A percentile compares a stretch with the other conserved stretches of the same genome.
Evolutionary conservation across 2,888 invertebrate genomes (phyloP).

Genomic region (Neelides folsomi): DNA sequence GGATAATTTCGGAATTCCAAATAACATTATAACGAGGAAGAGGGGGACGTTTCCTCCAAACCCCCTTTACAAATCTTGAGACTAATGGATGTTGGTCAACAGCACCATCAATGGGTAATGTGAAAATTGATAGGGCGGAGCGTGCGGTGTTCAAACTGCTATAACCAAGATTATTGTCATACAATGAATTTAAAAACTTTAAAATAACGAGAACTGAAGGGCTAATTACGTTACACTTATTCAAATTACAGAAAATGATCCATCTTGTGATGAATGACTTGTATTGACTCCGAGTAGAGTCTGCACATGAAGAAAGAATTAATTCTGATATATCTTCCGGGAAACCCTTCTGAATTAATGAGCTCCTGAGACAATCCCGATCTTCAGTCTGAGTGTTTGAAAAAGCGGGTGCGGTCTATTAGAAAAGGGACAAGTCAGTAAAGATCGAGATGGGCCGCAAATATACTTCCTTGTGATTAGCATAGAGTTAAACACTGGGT

Average conservation of each 20-base stretch:
- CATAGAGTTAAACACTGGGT: not conserved
- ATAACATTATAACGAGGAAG: slow-evolving; percentile 6
- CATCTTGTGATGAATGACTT: slow-evolving; percentile 4
- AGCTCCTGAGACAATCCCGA: slow-evolving; percentile 1
- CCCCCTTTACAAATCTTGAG: slow-evolving; percentile 11
- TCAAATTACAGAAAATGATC: slow-evolving; percentile 1
- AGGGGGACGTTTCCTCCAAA: slow-evolving; percentile 9
- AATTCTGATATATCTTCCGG: not conserved
- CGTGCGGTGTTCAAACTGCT: slow-evolving; percentile 11
- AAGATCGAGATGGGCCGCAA: not conserved
- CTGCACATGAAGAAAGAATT: not conserved
- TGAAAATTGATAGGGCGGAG: slow-evolving; percentile 13
- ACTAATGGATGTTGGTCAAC: slow-evolving; percentile 11
- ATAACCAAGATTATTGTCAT: slow-evolving; percentile 8
- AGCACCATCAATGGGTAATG: not conserved
- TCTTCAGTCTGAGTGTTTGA: slow-evolving; percentile 1
- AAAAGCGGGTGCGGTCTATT: not conserved
- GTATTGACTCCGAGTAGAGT: slow-evolving; percentile 6
- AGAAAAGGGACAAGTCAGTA: not conserved
- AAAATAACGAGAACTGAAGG: not conserved
- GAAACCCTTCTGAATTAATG: not conserved
- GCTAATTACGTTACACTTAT: not conserved
- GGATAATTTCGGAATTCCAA: slow-evolving; percentile 10
- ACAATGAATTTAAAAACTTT: slow-evolving; percentile 5
- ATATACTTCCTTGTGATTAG: not conserved